Percentiles rank a stretch among this genome's conserved stretches.
phyloP scores from a whole-genome alignment of 2,797 vertebrate genomes.

The Masticophis lateralis region DNA sequence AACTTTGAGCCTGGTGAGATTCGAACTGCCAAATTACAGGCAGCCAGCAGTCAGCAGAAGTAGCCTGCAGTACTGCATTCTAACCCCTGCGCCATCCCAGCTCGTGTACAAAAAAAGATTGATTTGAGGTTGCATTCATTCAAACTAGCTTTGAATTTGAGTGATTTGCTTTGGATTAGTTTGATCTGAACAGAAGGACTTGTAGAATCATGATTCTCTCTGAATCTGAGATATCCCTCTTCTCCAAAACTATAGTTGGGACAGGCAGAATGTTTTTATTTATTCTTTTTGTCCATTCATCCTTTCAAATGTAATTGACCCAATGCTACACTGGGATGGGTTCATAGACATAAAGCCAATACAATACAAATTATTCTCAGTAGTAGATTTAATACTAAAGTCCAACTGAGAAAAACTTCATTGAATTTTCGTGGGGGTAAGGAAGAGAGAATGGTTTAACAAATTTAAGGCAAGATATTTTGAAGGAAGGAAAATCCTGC shows the following conservation, averaged over 20 bases:
- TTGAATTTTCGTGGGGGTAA: not conserved
- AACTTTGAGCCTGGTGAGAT: too few relatives aligned
- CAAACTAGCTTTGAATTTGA: not conserved
- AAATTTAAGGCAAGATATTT: not conserved
- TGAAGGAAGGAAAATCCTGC: not conserved
- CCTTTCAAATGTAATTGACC: not conserved
- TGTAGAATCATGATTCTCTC: not conserved
- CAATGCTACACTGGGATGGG: not conserved
- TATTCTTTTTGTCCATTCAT: not conserved
- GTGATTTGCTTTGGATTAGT: not conserved
- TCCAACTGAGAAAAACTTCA: not conserved
- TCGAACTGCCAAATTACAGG: too few relatives aligned
- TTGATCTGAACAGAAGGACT: not conserved
- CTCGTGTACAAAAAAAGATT: not conserved
- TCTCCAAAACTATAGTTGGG: not conserved
- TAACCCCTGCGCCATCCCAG: too few relatives aligned
- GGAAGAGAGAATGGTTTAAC: not conserved
- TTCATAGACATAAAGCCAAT: not conserved
- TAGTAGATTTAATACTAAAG: not conserved
- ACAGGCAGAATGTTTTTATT: not conserved
- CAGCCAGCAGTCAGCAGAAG: too few relatives aligned
- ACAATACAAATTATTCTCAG: not conserved
- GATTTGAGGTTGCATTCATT: not conserved
- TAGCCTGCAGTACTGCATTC: too few relatives aligned
- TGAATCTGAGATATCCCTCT: not conserved